Conservation (phyloP, 37 sponge, comb jelly and placozoan species). For the Axinella damicornis region DNA sequence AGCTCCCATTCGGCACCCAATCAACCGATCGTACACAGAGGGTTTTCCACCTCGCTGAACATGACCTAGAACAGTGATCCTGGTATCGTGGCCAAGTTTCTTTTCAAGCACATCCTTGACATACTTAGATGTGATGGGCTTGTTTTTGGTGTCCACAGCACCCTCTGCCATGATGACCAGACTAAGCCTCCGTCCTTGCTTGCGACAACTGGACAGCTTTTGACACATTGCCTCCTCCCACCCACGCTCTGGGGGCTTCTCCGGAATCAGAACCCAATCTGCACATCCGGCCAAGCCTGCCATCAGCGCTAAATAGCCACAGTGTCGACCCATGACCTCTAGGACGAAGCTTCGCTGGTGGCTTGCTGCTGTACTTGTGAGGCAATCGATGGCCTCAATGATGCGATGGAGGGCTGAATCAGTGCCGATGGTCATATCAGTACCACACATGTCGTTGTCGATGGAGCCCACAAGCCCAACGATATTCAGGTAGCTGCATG, state of each 20-base stretch:
- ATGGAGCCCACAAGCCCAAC: constrained; percentile 94
- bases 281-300: constrained; percentile 81
- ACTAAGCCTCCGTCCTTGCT: constrained; percentile 67
- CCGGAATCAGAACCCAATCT: constrained; percentile 93
- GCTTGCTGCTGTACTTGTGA: constrained; percentile 85
- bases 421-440: constrained; percentile 94
- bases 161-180: constrained; percentile 90
- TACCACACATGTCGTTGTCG: constrained; percentile 96
- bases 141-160: constrained; percentile 74
- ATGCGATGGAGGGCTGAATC: constrained; percentile 94
- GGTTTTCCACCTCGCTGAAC: constrained; percentile 93
- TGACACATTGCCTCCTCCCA: constrained; percentile 87
- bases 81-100: constrained; percentile 71
- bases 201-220: constrained; percentile 41
- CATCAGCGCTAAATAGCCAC: constrained; percentile 95
- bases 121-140: constrained; percentile 64
- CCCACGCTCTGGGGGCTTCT: constrained; percentile 68
- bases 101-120: constrained; percentile 76
- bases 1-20: constrained; percentile 85
- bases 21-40: constrained; percentile 85
- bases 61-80: constrained; percentile 93
- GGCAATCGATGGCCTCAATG: constrained; percentile 85
- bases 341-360: constrained; percentile 90
- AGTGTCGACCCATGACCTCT: constrained; percentile 95
- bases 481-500: constrained; percentile 72